These are phyloP conservation scores for Prietella phreatophila DNA, from an alignment of 2,113 vertebrate species.

Conservation along the genomic window DNA sequence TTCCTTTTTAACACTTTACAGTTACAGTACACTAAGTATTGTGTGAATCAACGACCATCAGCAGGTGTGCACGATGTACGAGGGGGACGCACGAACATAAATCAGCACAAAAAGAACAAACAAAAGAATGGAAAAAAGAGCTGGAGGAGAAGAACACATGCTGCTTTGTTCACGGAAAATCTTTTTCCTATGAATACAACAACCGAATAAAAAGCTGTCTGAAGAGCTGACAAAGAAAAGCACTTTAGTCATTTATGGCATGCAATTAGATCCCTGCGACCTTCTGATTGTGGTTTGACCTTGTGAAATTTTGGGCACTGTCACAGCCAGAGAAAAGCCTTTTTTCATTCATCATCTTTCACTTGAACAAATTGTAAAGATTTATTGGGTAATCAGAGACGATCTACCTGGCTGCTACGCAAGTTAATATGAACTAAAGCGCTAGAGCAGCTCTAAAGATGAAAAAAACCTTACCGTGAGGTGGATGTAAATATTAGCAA, in stretches of 20 bases:
- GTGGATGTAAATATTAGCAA: background rate
- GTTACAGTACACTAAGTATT: background rate
- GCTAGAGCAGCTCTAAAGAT: background rate
- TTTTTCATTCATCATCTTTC: background rate
- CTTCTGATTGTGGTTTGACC: conserved; percentile 9
- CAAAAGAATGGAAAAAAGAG: background rate
- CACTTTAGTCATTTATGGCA: conserved; percentile 11
- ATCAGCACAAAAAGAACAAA: background rate
- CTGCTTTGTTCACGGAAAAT: conserved; percentile 36
- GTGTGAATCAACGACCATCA: background rate
- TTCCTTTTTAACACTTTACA: no score
- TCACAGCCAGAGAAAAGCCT: background rate
- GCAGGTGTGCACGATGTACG: background rate
- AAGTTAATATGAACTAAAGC: background rate
- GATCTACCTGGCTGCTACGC: background rate
- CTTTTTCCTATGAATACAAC: background rate
- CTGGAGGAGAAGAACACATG: background rate
- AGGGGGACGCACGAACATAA: background rate
- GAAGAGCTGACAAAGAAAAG: background rate
- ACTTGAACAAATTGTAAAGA: conserved; percentile 38
- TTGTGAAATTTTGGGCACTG: background rate
- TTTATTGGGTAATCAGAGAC: conserved; percentile 27
- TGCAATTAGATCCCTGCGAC: conserved; percentile 21
- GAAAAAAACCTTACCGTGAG: background rate
- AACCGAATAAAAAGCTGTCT: background rate